Conservation (phyloP, 2,113 vertebrate species). For the Crotalus viridis region DNA sequence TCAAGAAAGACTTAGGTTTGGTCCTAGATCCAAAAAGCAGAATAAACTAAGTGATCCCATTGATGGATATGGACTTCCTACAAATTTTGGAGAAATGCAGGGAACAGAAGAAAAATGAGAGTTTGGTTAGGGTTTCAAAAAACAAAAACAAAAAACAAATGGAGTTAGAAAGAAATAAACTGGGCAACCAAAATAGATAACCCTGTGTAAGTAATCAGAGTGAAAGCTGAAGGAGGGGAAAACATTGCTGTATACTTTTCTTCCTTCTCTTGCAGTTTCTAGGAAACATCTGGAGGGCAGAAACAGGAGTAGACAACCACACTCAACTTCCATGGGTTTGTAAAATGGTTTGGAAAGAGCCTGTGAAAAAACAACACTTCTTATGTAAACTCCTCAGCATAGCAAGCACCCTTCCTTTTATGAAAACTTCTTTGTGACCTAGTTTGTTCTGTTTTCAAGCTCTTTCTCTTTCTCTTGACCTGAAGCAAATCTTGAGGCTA, state of each 20-base stretch:
- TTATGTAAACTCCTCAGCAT: neutral
- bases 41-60: neutral
- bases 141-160: neutral
- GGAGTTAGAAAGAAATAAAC: neutral
- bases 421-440: neutral
- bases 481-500: constrained; percentile 40
- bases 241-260: neutral
- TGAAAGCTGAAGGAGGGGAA: neutral
- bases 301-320: neutral
- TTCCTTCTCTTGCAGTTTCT: neutral
- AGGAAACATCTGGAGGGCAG: neutral
- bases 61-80: neutral
- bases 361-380: neutral
- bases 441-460: neutral
- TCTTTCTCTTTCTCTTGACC: constrained; percentile 23
- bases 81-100: neutral
- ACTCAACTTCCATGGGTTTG: neutral
- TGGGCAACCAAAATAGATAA: neutral
- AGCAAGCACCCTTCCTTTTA: neutral
- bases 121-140: neutral
- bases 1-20: neutral
- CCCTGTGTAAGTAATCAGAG: neutral
- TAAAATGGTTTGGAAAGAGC: neutral
- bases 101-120: neutral
- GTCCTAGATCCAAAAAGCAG: neutral